Conservation (phyloP, 2,113 vertebrate species). For the Amphiprion ocellaris region DNA sequence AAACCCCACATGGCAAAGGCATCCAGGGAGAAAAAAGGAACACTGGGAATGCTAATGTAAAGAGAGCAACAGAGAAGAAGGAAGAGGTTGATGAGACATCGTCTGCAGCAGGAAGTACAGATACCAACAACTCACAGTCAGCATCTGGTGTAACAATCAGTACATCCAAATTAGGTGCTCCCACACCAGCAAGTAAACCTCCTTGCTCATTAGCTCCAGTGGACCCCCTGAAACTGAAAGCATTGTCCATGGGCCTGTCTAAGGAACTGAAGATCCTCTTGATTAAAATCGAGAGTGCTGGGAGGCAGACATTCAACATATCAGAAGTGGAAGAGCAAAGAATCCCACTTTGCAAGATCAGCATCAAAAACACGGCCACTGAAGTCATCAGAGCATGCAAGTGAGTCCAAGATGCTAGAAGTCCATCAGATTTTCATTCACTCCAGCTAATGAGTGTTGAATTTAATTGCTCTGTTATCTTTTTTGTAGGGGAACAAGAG, state of each 20-base stretch:
- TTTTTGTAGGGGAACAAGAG: conserved; percentile 80
- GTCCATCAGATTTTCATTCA: neutral
- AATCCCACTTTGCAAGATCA: conserved; percentile 85
- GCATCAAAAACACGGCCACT: conserved; percentile 85
- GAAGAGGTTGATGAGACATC: conserved; percentile 7
- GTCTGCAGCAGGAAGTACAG: conserved; percentile 31
- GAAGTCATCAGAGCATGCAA: conserved; percentile 90
- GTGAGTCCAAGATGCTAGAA: conserved; percentile 77
- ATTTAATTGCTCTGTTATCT: conserved; percentile 1
- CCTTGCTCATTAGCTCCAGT: conserved; percentile 69
- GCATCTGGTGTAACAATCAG: conserved; percentile 48
- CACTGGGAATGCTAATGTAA: conserved; percentile 4
- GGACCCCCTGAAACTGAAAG: conserved; percentile 88
- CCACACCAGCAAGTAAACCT: conserved; percentile 40
- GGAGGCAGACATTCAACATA: conserved; percentile 88
- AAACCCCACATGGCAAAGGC: conserved; percentile 79
- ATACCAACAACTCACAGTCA: conserved; percentile 28
- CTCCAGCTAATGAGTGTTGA: neutral
- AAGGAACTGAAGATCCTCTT: conserved; percentile 92
- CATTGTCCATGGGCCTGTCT: conserved; percentile 87
- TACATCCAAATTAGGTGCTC: conserved; percentile 39
- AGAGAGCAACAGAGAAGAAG: conserved; percentile 23
- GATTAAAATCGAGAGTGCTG: conserved; percentile 88
- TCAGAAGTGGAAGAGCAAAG: conserved; percentile 86
- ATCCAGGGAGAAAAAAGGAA: conserved; percentile 47